These are phyloP conservation scores for Homalodisca vitripennis DNA, from an alignment of 1,140 invertebrate species.

Conservation along the genomic window DNA sequence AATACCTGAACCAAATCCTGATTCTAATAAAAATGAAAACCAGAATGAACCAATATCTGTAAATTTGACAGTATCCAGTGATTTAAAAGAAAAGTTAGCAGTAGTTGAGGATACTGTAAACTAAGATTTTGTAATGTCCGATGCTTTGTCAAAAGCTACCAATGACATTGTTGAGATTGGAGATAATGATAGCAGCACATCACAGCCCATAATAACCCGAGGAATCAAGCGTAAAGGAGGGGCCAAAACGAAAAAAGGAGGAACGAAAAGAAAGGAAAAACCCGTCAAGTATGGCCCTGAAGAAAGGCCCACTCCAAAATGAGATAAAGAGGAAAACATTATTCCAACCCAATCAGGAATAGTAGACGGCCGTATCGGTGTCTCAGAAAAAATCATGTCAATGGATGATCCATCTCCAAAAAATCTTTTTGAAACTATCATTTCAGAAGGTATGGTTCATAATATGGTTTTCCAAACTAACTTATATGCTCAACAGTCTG, in stretches of 20 bases:
- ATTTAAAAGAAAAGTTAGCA: too few relatives aligned
- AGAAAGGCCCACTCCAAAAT: constrained; percentile 13
- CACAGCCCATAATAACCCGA: too few relatives aligned
- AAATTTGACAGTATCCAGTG: too few relatives aligned
- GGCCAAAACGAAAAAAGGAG: constrained; percentile 4
- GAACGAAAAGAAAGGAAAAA: constrained; percentile 1
- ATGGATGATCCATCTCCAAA: constrained; percentile 21
- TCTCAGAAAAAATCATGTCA: constrained; percentile 11
- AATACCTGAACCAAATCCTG: too few relatives aligned
- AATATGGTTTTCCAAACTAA: too few relatives aligned
- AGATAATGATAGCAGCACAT: constrained; percentile 13
- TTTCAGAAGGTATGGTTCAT: constrained; percentile 20
- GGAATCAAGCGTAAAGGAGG: not conserved
- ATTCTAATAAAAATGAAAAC: too few relatives aligned
- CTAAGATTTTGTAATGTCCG: too few relatives aligned
- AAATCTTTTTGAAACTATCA: constrained; percentile 16
- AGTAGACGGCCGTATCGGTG: constrained; percentile 2
- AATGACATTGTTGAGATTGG: not conserved
- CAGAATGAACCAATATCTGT: too few relatives aligned
- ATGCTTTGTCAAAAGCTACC: too few relatives aligned
- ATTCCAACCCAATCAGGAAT: not conserved
- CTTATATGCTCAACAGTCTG: constrained; percentile 36
- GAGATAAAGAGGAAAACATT: not conserved
- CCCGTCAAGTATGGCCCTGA: not conserved
- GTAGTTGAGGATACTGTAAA: too few relatives aligned